Percentiles rank a stretch among this genome's conserved stretches.
Evolutionary conservation across 2,797 vertebrate genomes (phyloP).

Genomic region (Odontamblyopus lacepedii): DNA sequence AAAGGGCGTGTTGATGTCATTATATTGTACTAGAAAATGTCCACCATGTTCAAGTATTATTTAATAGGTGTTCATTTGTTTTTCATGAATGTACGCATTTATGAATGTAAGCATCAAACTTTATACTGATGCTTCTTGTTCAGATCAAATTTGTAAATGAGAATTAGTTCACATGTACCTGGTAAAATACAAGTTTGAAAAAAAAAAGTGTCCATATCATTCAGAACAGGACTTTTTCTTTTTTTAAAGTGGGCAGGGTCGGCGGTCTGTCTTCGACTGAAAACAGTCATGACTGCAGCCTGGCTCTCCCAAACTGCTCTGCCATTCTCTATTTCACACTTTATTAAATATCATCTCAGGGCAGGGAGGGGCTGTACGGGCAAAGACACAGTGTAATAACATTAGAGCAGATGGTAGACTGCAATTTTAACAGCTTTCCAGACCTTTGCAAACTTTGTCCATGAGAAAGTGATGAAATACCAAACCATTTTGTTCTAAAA

Average conservation of each 20-base stretch:
- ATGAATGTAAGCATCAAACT: no score
- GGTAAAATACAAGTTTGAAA: neutral
- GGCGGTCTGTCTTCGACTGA: neutral
- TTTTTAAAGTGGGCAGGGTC: neutral
- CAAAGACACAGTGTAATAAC: conserved; percentile 19
- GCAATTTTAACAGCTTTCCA: conserved; percentile 12
- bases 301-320: conserved; percentile 6
- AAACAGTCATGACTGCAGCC: conserved; percentile 24
- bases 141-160: neutral
- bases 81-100: neutral
- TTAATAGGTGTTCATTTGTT: neutral
- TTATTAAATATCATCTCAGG: conserved; percentile 44
- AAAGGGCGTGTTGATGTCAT: neutral
- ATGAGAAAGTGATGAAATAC: neutral
- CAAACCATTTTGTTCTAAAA: neutral
- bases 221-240: neutral
- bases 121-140: neutral
- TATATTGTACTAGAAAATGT: neutral
- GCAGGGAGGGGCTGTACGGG: neutral
- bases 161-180: neutral
- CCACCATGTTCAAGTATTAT: neutral
- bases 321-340: conserved; percentile 54
- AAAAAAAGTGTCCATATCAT: neutral
- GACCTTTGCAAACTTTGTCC: conserved; percentile 9
- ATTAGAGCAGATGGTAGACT: conserved; percentile 27